Conservation (phyloP, 92 coral and sea anemone species). For the Diadumene lineata region DNA sequence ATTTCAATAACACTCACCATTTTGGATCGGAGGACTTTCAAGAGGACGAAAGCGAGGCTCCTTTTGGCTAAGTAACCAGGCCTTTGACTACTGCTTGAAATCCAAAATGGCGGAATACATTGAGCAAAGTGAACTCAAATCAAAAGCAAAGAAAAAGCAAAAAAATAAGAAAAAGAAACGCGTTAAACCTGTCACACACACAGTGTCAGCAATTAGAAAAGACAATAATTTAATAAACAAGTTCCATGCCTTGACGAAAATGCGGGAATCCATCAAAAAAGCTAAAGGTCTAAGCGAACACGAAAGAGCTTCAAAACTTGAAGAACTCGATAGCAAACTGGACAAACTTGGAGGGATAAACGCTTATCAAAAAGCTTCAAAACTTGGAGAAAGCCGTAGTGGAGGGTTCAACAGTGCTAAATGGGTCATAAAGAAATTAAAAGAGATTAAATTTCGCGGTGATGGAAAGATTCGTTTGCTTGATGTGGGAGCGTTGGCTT, state of each 20-base stretch:
- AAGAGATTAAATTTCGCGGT: conserved; percentile 23
- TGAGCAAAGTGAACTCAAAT: not conserved
- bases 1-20: conserved; percentile 64
- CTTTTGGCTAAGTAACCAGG: conserved; percentile 29
- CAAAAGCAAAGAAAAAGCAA: conserved; percentile 8
- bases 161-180: conserved; percentile 38
- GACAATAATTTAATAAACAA: conserved; percentile 54
- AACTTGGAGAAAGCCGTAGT: conserved; percentile 62
- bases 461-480: conserved; percentile 40
- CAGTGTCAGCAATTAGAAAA: conserved; percentile 28
- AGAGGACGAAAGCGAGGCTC: conserved; percentile 81
- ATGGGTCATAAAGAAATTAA: conserved; percentile 60
- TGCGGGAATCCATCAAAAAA: conserved; percentile 43
- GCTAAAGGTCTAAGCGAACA: conserved; percentile 28
- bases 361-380: conserved; percentile 70
- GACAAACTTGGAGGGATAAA: conserved; percentile 64
- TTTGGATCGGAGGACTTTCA: conserved; percentile 73
- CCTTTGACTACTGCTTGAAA: not conserved
- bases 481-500: conserved; percentile 68
- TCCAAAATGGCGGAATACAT: conserved; percentile 68
- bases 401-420: conserved; percentile 70
- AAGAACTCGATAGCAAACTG: conserved; percentile 31
- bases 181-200: conserved; percentile 40
- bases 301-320: conserved; percentile 29
- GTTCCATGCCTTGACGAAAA: conserved; percentile 55